phyloP scores from a whole-genome alignment of 2,888 invertebrate genomes.

The Cryptocephalus primarius region DNA sequence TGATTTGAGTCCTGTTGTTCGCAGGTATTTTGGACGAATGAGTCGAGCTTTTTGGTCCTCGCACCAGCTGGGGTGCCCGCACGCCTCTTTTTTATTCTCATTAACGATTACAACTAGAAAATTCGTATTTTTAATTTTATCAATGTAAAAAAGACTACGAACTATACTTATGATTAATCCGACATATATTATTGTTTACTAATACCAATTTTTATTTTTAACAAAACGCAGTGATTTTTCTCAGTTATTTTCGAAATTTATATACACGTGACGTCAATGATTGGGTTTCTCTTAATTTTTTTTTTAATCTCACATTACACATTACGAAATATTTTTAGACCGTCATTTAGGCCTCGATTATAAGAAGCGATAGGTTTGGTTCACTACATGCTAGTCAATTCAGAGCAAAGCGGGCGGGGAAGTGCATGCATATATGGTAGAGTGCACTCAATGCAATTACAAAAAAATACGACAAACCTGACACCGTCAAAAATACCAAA shows the following conservation, averaged over 20 bases:
- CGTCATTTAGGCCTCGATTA: slow-evolving; percentile 30
- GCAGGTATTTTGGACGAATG: slow-evolving; percentile 4
- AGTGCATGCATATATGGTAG: slow-evolving; percentile 22
- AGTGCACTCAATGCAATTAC: slow-evolving; percentile 6
- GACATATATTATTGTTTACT: slow-evolving; percentile 26
- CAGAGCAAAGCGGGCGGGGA: slow-evolving; percentile 22
- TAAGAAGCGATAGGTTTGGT: slow-evolving; percentile 14
- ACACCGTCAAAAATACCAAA: too few relatives aligned
- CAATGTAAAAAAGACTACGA: slow-evolving; percentile 34
- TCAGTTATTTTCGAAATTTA: slow-evolving; percentile 9
- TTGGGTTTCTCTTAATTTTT: slow-evolving; percentile 1
- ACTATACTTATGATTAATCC: slow-evolving; percentile 33
- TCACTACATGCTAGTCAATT: slow-evolving; percentile 12
- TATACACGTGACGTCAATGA: slow-evolving; percentile 15
- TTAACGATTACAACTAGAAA: slow-evolving; percentile 27
- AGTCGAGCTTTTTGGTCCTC: slow-evolving; percentile 35
- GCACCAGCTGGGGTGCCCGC: slow-evolving; percentile 36
- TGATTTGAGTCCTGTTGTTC: slow-evolving; percentile 1
- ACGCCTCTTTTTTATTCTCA: slow-evolving; percentile 26
- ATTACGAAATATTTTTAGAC: slow-evolving; percentile 19
- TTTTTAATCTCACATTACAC: slow-evolving; percentile 6
- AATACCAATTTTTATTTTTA: slow-evolving; percentile 22
- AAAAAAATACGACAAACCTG: background rate
- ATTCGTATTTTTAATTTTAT: slow-evolving; percentile 27
- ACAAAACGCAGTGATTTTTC: slow-evolving; percentile 12